phyloP scores from a whole-genome alignment of 1,140 invertebrate genomes.

The Trachelipus rathkii region DNA sequence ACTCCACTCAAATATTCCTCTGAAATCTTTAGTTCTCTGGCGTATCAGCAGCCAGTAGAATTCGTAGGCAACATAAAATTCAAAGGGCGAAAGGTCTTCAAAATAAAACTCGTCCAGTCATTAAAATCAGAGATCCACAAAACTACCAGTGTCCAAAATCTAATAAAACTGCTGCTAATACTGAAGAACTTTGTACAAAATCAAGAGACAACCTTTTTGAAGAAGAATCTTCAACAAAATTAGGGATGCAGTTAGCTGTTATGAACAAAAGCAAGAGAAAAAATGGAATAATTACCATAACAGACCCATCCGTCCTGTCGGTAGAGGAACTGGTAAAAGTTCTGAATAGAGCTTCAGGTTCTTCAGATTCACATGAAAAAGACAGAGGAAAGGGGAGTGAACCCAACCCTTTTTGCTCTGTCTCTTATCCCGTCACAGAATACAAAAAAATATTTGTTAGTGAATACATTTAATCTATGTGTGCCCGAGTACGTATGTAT shows the following conservation, averaged over 20 bases:
- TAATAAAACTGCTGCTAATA: too few species aligned
- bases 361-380: background rate
- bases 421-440: background rate
- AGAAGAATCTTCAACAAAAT: constrained; percentile 21
- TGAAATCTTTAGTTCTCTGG: too few species aligned
- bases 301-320: constrained; percentile 41
- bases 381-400: background rate
- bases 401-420: background rate
- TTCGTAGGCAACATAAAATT: constrained; percentile 43
- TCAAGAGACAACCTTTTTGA: constrained; percentile 38
- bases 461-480: background rate
- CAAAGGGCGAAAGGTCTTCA: constrained; percentile 43
- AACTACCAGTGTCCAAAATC: too few species aligned
- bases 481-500: too few species aligned
- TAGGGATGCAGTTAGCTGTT: constrained; percentile 34
- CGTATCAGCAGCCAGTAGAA: constrained; percentile 32
- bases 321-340: constrained; percentile 43
- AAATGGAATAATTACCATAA: constrained; percentile 44
- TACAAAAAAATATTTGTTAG: constrained; percentile 9
- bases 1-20: too few species aligned
- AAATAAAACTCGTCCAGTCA: constrained; percentile 6
- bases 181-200: constrained; percentile 17
- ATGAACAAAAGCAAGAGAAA: constrained; percentile 37
- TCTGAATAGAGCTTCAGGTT: constrained; percentile 35
- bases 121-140: too few species aligned